Evolutionary conservation across 2,888 invertebrate genomes (phyloP), one percentile per base, ranked within the genome.

Genomic region (Dimorphilus gyrociliatus): DNA sequence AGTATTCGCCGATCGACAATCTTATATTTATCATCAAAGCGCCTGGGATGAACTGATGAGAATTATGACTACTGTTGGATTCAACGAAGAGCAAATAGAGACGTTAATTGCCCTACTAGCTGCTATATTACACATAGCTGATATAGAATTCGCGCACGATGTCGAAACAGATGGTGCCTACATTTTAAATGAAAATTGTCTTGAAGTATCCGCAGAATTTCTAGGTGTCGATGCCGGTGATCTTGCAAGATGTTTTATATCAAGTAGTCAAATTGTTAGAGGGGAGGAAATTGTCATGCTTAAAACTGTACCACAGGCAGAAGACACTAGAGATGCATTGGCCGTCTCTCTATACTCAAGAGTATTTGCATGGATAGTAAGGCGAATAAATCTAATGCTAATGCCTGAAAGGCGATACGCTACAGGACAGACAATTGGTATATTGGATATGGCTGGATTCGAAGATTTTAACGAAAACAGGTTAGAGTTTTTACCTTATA

Each of bases 371-470:
- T 59, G 58, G 58, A 55, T 55, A 30, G 55, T 59, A 10, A 44
- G 49, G 23, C 53, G 53, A 25, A 50, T 56, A 19, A 59, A 59
- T 38, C 45, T 47, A 30, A 40, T 53, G 32, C 45, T 56, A 27
- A 44, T 49, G 29, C 47, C 54, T 37, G 37, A 34, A 17, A 13
- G 19, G 5, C 30, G 29, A 26, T 19, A 14, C 10, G 27, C 13
- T 21, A 13, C 25, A 19, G 28, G 34, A n/a, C 29, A 33, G 10
- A 25, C 35, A 23, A 46, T 57, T 36, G 51, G 54, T 14, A 48
- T 55, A 21, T 42, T 57, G 29, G 57, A 57, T 38, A 50, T 57
- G 10, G 54, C 54, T 39, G 57, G 57, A 4, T 57, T 57, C 46
- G 57, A 57, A 38, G 54, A 57, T 37, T 51, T 55, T 31, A 32